These are phyloP conservation scores for Sylvia borin DNA, from an alignment of 2,797 vertebrate species.

Conservation along the genomic window DNA sequence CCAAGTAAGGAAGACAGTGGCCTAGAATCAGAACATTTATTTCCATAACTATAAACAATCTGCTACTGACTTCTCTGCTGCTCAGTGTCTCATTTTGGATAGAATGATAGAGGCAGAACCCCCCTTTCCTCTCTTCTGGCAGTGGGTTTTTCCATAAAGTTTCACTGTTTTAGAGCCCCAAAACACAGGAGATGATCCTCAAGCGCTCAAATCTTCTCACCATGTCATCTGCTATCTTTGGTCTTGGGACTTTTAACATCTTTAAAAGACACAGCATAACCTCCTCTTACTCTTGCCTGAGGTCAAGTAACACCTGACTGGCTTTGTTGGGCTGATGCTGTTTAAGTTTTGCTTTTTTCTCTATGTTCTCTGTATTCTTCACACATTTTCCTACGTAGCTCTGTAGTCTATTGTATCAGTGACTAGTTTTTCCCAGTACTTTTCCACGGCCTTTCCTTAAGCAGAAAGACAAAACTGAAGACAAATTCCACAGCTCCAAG, in stretches of 20 bases:
- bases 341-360: neutral
- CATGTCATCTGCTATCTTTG: neutral
- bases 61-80: neutral
- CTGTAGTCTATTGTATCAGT: neutral
- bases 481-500: neutral
- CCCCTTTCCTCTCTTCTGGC: neutral
- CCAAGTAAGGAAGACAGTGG: accelerated
- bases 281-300: neutral
- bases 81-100: neutral
- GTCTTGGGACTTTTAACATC: neutral
- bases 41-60: neutral
- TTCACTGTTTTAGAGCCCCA: neutral
- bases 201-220: neutral
- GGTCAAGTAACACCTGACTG: neutral
- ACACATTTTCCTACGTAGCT: neutral
- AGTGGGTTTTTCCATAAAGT: neutral
- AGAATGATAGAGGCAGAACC: neutral
- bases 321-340: neutral
- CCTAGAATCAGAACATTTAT: neutral
- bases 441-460: neutral
- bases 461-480: neutral
- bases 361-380: neutral
- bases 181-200: neutral
- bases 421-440: neutral
- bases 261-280: neutral